phyloP scores from a whole-genome alignment of 2,113 vertebrate species.

The Oceanites oceanicus region DNA sequence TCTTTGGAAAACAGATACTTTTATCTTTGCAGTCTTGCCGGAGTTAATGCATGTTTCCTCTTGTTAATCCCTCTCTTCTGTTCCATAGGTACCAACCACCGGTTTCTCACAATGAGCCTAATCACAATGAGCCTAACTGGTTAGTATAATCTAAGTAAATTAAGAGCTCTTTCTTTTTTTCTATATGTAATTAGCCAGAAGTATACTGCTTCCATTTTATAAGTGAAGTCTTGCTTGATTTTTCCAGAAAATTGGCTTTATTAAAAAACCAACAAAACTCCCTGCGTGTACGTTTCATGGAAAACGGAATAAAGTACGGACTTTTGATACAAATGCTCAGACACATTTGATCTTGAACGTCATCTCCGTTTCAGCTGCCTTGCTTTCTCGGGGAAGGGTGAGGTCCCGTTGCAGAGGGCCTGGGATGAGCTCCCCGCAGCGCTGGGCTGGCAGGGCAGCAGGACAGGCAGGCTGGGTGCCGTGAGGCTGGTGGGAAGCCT shows the following conservation, averaged over 20 bases:
- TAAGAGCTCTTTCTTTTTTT: not conserved
- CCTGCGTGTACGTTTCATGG: accelerated
- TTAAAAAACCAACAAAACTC: not conserved
- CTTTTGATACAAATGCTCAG: not conserved
- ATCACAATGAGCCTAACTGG: not conserved
- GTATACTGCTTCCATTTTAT: not conserved
- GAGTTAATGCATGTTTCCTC: not conserved
- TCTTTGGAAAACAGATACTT: not conserved
- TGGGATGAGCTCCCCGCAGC: accelerated
- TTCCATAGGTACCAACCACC: not conserved
- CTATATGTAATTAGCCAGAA: not conserved
- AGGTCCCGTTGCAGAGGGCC: not conserved
- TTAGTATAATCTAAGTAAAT: not conserved
- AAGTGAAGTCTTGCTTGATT: not conserved
- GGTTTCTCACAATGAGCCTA: not conserved
- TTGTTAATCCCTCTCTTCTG: not conserved
- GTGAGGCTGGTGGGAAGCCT: not conserved
- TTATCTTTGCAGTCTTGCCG: not conserved
- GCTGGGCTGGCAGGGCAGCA: not conserved
- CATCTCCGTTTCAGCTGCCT: not conserved
- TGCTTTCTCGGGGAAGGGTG: not conserved
- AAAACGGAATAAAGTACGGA: not conserved
- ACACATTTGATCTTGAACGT: not conserved
- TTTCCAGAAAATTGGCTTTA: not conserved
- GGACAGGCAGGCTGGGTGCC: not conserved